Base-by-base conservation (phyloP, 1,140 invertebrate genomes). In the Bombus soroeensis region DNA sequence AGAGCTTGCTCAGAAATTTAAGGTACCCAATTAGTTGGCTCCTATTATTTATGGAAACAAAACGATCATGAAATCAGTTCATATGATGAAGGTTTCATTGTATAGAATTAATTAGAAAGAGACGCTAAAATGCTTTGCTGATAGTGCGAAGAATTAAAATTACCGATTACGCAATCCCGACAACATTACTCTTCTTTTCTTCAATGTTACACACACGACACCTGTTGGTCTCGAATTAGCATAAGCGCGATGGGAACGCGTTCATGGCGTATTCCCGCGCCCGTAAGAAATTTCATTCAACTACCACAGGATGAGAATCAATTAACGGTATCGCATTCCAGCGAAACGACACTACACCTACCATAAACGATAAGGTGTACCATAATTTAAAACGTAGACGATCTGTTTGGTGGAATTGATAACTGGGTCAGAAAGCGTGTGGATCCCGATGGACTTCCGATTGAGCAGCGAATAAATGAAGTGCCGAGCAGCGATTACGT, bases 251-350 rank as follows among this genome's bases (percentile, higher is more conserved):
- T 84, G 82, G 75, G 82, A 84, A 84, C 82, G 82, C 82, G 75
- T n/a, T 41, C 75, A 37, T 41, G 22, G 47, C 66, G 22, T 78
- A 84, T 84, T 84, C 82, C 82, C 82, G 82, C 75, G 82, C 15
- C 47, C 47, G 64, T 22, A 71, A 79, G 76, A 84, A 84, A 84
- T 71, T 83, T 83, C 74, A 78, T 83, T 84, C 66, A 84, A 59
- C 82, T 53, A 39, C 75, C 66, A 62, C 53, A 41, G 75, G 53
- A 84, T 84, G 75, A 71, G 82, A 84, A 84, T 84, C 82, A 84
- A 84, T 84, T 84, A 84, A 84, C 82, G 82, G 82, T 78, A 84
- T 79, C 66, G 66, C 64, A 79, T 84, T 71, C 82, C 57, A 39
- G 25, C 62, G 13, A 32, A 57, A 28, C 74, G 82, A 83, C 66